Base-by-base conservation (phyloP, 2,113 vertebrate genomes). In the Scartelaos histophorus region DNA sequence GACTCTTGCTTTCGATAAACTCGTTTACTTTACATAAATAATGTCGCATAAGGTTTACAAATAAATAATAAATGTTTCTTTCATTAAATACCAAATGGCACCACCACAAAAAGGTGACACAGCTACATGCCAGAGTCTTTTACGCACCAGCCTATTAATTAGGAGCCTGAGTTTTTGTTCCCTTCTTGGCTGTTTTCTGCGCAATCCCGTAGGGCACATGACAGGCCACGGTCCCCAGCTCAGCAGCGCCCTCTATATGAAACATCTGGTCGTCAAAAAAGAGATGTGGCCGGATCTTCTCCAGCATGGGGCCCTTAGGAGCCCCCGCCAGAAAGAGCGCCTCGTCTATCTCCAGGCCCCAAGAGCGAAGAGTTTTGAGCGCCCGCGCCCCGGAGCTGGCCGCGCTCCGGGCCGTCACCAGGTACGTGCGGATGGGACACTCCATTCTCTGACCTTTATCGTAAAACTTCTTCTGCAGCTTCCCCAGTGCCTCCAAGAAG, bases 241-340 rank as follows among this genome's bases (percentile, higher is more conserved):
- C 95, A 47, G 95, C 93, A 13, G 97, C 97, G 0, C 97, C 96
- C 24, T 97, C 95, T 85, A 98, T 94, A 0, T 99, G 97, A 87
- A 97, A 98, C 96, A 98, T 97, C 92, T 98, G 96, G 88, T 98
- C 97, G 0, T 99, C 97, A 0, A 98, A 99, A 92, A 98, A 99
- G 87, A 99, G 97, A 72, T 98, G 97, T 0, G 97, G 96, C 2
- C 95, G 90, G 82, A 99, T 98, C 90, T 97, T 98, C 81, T 94
- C 95, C 0, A 99, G 93, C 87, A 98, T 93, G 0, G 97, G 97
- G 0, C 96, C 97, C 74, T 98, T 99, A 79, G 96, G 96, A 0
- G 96, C 96, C 1, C 97, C 96, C 0, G 97, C 97, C 24, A 99
- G 90, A 80, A 99, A 99, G 22, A 98, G 84, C 25, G 97, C 96